Evolutionary conservation across 1,140 invertebrate species (phyloP).

Genomic region (Phymorhynchus buccinoides): DNA sequence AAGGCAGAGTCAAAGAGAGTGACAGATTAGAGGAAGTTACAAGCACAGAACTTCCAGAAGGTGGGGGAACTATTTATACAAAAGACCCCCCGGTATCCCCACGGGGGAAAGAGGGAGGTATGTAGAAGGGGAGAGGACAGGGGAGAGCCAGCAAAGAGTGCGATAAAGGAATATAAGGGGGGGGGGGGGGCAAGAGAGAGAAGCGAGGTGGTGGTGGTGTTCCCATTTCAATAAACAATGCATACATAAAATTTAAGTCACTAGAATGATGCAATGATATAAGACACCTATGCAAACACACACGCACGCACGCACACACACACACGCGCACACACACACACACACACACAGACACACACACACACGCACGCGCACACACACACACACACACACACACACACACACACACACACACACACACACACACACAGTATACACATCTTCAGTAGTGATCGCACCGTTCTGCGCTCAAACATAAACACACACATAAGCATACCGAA

Average conservation of each 20-base stretch:
- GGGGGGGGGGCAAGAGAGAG: no score
- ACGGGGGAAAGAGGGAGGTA: no score
- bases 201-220: no score
- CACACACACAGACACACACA: neutral
- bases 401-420: neutral
- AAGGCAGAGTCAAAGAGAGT: no score
- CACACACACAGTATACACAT: neutral
- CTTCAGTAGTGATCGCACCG: neutral
- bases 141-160: no score
- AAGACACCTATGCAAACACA: neutral
- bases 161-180: no score
- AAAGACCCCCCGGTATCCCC: no score
- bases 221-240: neutral
- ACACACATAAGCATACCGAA: neutral
- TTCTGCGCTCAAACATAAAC: neutral
- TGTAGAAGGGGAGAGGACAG: no score
- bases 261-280: neutral
- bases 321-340: neutral
- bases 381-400: constrained; percentile 6
- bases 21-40: no score
- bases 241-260: neutral
- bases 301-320: neutral
- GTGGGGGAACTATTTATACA: no score
- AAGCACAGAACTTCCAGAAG: no score
- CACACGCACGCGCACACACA: neutral